A percentile compares a stretch with the other conserved stretches of the same genome.
Conservation (phyloP, 2,113 vertebrate species). For the Quiscalus mexicanus region DNA sequence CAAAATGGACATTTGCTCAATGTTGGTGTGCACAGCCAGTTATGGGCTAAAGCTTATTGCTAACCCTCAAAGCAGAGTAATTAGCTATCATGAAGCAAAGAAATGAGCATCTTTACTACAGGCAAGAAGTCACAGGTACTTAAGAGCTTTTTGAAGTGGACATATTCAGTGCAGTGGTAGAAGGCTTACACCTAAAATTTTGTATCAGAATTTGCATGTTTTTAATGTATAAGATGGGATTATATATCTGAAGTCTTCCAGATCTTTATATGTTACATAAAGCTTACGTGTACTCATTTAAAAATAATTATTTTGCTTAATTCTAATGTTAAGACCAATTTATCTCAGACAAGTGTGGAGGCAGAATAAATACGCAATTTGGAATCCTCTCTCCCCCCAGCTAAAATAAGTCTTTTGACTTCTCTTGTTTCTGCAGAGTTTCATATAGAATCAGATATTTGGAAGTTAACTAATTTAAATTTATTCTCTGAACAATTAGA, state of each 20-base stretch:
- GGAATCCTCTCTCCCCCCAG: not conserved
- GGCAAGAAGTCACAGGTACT: not conserved
- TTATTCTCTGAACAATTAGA: not conserved
- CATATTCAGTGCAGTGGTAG: not conserved
- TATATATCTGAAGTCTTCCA: not conserved
- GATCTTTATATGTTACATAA: not conserved
- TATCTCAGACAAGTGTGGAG: not conserved
- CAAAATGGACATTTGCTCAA: not conserved
- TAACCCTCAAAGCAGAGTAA: not conserved
- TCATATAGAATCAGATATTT: not conserved
- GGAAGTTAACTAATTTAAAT: not conserved
- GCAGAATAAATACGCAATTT: not conserved
- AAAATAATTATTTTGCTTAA: not conserved
- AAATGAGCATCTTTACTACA: not conserved
- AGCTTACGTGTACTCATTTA: not conserved
- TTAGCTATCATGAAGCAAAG: not conserved
- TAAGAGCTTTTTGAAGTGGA: not conserved
- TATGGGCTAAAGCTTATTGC: not conserved
- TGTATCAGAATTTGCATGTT: not conserved
- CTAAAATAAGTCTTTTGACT: not conserved
- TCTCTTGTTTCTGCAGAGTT: not conserved
- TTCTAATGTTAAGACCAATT: not conserved
- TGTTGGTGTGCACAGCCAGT: not conserved
- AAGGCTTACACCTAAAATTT: not conserved
- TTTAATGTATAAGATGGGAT: not conserved